Evolutionary conservation across 2,888 invertebrate species (phyloP), one percentile per base, ranked within the genome.

Genomic region (Cataglyphis albicans): DNA sequence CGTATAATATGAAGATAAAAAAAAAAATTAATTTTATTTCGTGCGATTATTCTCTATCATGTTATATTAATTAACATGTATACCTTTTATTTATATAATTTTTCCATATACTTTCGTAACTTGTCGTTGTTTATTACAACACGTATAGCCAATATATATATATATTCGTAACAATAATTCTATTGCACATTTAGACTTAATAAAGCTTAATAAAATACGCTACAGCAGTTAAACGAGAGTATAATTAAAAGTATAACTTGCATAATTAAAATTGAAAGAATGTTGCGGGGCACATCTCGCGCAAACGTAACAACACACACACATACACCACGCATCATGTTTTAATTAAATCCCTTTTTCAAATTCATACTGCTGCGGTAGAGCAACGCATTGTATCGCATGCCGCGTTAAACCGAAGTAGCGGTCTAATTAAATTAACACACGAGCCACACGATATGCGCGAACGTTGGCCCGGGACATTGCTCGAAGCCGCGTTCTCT

Each of bases 371-470:
- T 59, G 59, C 9, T 52, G 78, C 59, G 72, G 78, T 72, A 12
- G 9, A 12, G 9, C 55, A 32, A 55, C 35, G 70, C 72, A 72
- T 78, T 59, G 72, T 48, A 35, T 32, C 21, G 41, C 64, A 35
- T 55, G 41, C 72, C 70, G 35, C 72, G 59, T 80, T 72, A 80
- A 80, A 80, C 72, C 70, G 78, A 72, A 59, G 72, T 78, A 80
- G 59, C 72, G 72, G 72, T 72, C 72, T 80, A 80, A 80, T 80
- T 72, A 80, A 80, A 80, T 80, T 72, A 80, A 80, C 78, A 72
- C 57, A 44, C 72, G 57, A 35, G 70, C 57, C 57, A 25, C 7
- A 61, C 59, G 35, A 52, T 52, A 61, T 44, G 18, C n/a, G 18
- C 21, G n/a, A 59, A n/a, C 21, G 18, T 25, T 7, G 67, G 76